Conservation (phyloP, 1,140 invertebrate genomes). For the Conopomorpha cramerella region DNA sequence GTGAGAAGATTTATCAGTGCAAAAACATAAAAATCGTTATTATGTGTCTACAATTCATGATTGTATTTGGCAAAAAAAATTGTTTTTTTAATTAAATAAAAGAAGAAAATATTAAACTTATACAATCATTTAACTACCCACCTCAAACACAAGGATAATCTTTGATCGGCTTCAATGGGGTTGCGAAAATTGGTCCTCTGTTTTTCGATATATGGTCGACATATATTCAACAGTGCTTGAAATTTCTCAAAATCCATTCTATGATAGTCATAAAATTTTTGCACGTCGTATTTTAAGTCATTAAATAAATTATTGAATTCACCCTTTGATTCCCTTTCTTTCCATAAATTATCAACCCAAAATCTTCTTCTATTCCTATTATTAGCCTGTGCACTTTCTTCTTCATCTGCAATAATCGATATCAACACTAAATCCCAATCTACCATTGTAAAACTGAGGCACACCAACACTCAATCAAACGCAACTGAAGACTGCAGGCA, state of each 20-base stretch:
- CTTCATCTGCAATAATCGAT: neutral
- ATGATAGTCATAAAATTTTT: constrained; percentile 3
- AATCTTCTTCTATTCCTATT: neutral
- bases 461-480: constrained; percentile 3
- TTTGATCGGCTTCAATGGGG: neutral
- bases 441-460: neutral
- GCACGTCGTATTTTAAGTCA: neutral
- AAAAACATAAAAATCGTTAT: neutral
- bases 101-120: neutral
- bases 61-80: neutral
- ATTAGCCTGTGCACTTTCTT: neutral
- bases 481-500: constrained; percentile 3
- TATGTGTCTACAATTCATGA: neutral
- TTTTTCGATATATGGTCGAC: constrained; percentile 2
- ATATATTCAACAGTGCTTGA: constrained; percentile 1
- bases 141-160: neutral
- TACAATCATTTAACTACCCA: neutral
- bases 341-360: neutral
- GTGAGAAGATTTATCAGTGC: neutral
- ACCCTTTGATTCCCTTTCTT: neutral
- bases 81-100: neutral
- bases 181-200: neutral
- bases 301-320: neutral
- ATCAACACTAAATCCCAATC: neutral
- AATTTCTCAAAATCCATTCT: constrained; percentile 2